Conservation (phyloP, 2,113 vertebrate species). For the Lepus timidus region DNA sequence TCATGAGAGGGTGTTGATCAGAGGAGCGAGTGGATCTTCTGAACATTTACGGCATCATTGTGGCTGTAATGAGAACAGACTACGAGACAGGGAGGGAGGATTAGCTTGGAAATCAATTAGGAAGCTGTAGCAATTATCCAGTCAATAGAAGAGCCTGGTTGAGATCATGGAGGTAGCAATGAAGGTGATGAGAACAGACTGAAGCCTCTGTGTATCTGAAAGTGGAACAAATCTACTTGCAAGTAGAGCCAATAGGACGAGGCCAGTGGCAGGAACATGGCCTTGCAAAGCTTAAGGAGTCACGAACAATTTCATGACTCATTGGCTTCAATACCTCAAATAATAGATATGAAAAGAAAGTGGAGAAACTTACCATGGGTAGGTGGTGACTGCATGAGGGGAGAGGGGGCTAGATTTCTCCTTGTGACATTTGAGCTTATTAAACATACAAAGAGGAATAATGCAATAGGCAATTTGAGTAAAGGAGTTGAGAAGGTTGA, state of each 20-base stretch:
- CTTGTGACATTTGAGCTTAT: not conserved
- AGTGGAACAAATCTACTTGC: not conserved
- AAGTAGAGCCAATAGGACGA: too few relatives aligned
- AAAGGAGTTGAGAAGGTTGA: not conserved
- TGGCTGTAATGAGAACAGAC: too few relatives aligned
- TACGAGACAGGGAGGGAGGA: not conserved
- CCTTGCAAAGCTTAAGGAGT: not conserved
- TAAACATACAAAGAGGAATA: not conserved
- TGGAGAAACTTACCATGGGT: not conserved
- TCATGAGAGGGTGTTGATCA: not conserved
- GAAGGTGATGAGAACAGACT: not conserved
- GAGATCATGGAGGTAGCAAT: not conserved
- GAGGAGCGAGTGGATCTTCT: not conserved
- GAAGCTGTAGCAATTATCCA: not conserved
- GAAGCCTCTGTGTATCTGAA: not conserved
- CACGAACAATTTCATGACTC: not conserved
- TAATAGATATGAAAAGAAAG: not conserved
- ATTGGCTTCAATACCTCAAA: not conserved
- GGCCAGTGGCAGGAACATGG: not conserved
- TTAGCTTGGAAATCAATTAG: not conserved
- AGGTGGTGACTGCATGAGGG: not conserved
- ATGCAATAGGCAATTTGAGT: not conserved
- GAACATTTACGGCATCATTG: not conserved
- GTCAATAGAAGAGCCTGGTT: not conserved
- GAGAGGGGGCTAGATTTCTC: not conserved